phyloP scores from a whole-genome alignment of 2,888 invertebrate genomes.

The Lepidochrysops patricia region DNA sequence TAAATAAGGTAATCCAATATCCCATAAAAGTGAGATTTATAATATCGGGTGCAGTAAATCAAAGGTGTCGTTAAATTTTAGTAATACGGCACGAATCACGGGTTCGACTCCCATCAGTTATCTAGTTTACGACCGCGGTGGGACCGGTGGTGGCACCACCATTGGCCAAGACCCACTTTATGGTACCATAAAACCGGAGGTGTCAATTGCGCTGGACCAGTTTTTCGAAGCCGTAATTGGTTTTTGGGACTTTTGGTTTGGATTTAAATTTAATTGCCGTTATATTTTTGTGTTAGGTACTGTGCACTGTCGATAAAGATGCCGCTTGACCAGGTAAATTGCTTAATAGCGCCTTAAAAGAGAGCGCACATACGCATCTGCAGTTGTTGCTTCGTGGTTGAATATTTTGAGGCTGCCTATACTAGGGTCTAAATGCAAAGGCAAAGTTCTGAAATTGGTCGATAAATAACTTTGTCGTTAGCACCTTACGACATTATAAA shows the following conservation, averaged over 20 bases:
- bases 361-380: no score
- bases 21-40: conserved; percentile 2
- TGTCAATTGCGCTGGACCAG: conserved; percentile 51
- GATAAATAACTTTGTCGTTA: background rate
- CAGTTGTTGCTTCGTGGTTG: no score
- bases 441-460: no score
- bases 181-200: conserved; percentile 54
- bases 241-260: background rate
- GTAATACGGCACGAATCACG: conserved; percentile 7
- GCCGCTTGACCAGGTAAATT: no score
- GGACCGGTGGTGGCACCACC: conserved; percentile 56
- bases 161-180: conserved; percentile 41
- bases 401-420: no score
- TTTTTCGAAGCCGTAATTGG: background rate
- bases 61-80: conserved; percentile 8
- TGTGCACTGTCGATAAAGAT: no score
- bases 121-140: conserved; percentile 52
- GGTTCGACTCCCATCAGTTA: conserved; percentile 25
- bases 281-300: background rate
- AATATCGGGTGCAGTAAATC: conserved; percentile 1
- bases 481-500: background rate
- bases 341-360: no score
- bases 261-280: background rate
- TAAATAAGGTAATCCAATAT: conserved; percentile 6
- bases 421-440: no score